A percentile compares a stretch with the other conserved stretches of the same genome.
These are phyloP conservation scores for Dipodomys stephensi DNA, from an alignment of 2,113 vertebrate species.

Conservation along the genomic window DNA sequence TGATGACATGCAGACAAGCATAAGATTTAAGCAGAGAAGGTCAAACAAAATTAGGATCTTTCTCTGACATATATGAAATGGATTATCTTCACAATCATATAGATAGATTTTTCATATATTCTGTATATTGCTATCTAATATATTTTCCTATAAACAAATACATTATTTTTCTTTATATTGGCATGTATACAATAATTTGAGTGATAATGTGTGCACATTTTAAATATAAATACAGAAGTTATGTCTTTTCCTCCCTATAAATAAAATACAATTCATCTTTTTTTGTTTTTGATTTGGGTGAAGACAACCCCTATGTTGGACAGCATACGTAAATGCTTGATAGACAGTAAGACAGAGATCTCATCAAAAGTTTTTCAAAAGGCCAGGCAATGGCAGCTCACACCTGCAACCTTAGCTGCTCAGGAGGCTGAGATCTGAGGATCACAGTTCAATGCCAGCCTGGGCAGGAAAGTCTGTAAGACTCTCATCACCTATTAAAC, in stretches of 20 bases:
- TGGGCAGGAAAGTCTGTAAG: too few relatives aligned
- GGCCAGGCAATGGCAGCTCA: too few relatives aligned
- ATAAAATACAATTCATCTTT: neutral
- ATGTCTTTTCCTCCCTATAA: neutral
- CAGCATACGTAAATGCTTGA: neutral
- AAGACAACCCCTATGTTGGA: neutral
- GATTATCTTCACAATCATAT: neutral
- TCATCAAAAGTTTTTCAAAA: too few relatives aligned
- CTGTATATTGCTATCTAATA: neutral
- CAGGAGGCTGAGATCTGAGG: too few relatives aligned
- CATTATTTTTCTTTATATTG: neutral
- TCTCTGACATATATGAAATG: neutral
- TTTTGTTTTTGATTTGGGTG: neutral
- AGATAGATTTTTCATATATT: neutral
- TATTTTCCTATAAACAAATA: neutral
- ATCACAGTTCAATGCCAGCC: too few relatives aligned
- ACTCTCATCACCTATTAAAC: too few relatives aligned
- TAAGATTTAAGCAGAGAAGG: neutral
- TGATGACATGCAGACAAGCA: neutral
- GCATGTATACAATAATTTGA: neutral
- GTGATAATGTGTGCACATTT: neutral
- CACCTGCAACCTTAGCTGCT: too few relatives aligned
- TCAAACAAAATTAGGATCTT: neutral
- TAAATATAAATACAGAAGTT: neutral
- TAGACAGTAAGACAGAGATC: too few relatives aligned